phyloP scores from a whole-genome alignment of 2,113 vertebrate genomes.

The Apistogramma diplotaenia region DNA sequence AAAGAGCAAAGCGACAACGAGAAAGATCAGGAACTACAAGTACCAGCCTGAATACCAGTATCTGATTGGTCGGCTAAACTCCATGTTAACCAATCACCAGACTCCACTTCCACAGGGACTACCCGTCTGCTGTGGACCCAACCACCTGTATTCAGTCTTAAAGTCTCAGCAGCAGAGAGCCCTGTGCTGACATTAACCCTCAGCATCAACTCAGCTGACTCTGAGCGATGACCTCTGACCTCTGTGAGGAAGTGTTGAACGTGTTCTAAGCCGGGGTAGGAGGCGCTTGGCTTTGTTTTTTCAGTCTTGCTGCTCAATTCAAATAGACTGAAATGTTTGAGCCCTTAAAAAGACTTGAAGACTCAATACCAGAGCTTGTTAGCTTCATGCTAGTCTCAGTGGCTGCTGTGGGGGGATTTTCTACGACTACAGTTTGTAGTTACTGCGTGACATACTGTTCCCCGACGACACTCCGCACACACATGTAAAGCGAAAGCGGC shows the following conservation, averaged over 20 bases:
- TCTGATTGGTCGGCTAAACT: conserved; percentile 26
- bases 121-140: background rate
- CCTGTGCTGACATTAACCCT: no score
- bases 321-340: background rate
- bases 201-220: no score
- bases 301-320: background rate
- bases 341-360: conserved; percentile 30
- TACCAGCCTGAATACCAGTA: conserved; percentile 1
- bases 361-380: conserved; percentile 18
- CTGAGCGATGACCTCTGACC: no score
- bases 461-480: conserved; percentile 78
- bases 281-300: no score
- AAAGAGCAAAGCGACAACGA: background rate
- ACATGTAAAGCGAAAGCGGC: conserved; percentile 71
- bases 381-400: background rate
- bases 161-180: conserved; percentile 33
- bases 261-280: no score
- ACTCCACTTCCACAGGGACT: background rate
- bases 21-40: background rate
- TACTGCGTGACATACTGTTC: conserved; percentile 81
- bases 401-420: conserved; percentile 23
- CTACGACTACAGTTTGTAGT: conserved; percentile 68
- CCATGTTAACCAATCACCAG: conserved; percentile 27
- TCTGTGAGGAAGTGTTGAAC: no score
- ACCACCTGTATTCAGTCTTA: conserved; percentile 52